Evolutionary conservation across 2,888 invertebrate genomes (phyloP), one percentile per base, ranked within the genome.

Genomic region (Cylloceria caligata): DNA sequence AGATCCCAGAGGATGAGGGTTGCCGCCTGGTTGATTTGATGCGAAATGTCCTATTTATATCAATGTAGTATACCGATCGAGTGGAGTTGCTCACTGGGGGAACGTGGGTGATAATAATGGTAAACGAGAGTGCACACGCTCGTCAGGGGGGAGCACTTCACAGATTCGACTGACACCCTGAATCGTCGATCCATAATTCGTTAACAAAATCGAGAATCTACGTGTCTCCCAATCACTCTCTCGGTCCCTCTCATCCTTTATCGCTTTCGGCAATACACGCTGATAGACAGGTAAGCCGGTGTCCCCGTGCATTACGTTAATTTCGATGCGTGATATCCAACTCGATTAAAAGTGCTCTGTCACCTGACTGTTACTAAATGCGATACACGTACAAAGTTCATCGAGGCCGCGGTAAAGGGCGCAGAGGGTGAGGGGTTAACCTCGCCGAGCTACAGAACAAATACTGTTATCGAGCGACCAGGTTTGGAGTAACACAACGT

Each of bases 401-500:
- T 42, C 39, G 52, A 19, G 49, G 5, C 4, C 13, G 39, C 39
- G 55, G 57, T 24, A 57, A 30, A 64, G 34, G 47, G 45, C 6
- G 52, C 11, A 19, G 36, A 39, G 13, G 62, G 19, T 36, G 30
- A 36, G 13, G 36, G 30, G 55, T 80, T 65, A 39, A 78, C 62
- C 75, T 47, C 71, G 68, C 42, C 68, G 16, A 82, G 78, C 72
- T 78, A 78, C 76, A 81, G 78, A 74, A 79, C 71, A 75, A 73
- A 81, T 74, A 55, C 76, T 81, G 76, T 81, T 81, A 84, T 81
- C 81, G 76, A 64, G 62, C 27, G 52, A 67, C 24, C 57, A 52
- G 47, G 30, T 2, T 76, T 42, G 49, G 24, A 60, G 60, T 16
- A 60, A 60, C 60, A 36, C n/a, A 36, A 52, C 21, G 34, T n/a